phyloP scores from a whole-genome alignment of 2,797 vertebrate genomes.

The Antrozous pallidus region DNA sequence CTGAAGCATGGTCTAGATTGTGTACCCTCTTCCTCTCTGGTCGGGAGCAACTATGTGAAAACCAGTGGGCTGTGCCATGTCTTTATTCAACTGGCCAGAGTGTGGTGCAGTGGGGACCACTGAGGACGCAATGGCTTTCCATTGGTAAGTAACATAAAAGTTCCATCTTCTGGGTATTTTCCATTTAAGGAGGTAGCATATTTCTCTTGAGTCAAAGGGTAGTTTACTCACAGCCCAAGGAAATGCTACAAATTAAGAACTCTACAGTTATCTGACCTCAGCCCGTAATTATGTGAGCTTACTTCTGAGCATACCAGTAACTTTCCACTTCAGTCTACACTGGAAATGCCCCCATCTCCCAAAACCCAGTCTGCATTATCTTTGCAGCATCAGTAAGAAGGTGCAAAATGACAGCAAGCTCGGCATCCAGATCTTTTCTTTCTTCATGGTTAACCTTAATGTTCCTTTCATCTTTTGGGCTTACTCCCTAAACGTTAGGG shows the following conservation, averaged over 20 bases:
- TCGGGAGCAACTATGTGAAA: background rate
- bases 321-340: conserved; percentile 80
- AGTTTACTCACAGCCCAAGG: conserved; percentile 79
- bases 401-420: conserved; percentile 15
- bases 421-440: background rate
- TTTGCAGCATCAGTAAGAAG: background rate
- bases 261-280: conserved; percentile 78
- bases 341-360: conserved; percentile 22
- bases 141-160: conserved; percentile 53
- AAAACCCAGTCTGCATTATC: background rate
- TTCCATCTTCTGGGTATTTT: conserved; percentile 72
- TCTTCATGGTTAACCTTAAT: background rate
- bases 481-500: background rate
- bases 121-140: background rate
- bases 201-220: conserved; percentile 78
- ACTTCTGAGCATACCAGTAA: conserved; percentile 82
- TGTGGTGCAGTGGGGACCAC: background rate
- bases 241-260: conserved; percentile 77
- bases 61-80: background rate
- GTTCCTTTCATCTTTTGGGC: background rate
- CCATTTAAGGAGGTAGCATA: conserved; percentile 64
- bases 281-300: conserved; percentile 76
- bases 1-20: background rate
- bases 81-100: background rate
- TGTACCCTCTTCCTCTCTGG: background rate